These are phyloP conservation scores for Onychomys torridus DNA, from an alignment of 2,797 vertebrate genomes.

Conservation along the genomic window DNA sequence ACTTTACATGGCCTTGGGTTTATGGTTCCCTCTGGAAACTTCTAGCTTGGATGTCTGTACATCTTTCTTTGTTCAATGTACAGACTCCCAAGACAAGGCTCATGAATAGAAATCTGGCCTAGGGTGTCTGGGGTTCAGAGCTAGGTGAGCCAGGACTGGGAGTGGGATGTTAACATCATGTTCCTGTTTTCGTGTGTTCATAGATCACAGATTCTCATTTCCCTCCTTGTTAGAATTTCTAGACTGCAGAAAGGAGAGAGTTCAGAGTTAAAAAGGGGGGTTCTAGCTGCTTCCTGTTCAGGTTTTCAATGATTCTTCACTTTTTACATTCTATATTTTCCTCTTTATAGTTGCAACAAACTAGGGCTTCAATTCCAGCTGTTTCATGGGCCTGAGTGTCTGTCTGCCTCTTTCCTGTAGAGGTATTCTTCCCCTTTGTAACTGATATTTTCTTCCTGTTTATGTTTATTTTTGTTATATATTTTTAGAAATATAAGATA, in stretches of 20 bases:
- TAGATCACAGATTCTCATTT: background rate
- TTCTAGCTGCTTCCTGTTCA: background rate
- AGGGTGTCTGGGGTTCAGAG: background rate
- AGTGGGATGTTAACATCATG: background rate
- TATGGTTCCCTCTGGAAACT: background rate
- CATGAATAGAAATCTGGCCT: background rate
- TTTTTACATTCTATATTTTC: background rate
- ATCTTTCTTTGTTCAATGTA: background rate
- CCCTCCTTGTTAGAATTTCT: background rate
- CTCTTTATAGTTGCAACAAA: background rate
- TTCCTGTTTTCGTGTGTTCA: background rate
- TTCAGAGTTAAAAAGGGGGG: too few relatives aligned
- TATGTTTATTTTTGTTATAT: background rate
- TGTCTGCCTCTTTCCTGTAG: constrained; percentile 7
- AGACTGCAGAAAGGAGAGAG: background rate
- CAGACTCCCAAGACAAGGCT: background rate
- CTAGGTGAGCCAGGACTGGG: background rate
- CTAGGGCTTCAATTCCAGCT: background rate
- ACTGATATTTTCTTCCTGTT: background rate
- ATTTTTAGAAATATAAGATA: constrained; percentile 27
- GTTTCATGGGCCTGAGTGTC: background rate
- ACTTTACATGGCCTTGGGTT: background rate
- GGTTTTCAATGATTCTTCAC: background rate
- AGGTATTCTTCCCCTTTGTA: background rate
- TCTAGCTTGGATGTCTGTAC: background rate